phyloP scores from a whole-genome alignment of 2,888 invertebrate genomes.

The Spodoptera picta region DNA sequence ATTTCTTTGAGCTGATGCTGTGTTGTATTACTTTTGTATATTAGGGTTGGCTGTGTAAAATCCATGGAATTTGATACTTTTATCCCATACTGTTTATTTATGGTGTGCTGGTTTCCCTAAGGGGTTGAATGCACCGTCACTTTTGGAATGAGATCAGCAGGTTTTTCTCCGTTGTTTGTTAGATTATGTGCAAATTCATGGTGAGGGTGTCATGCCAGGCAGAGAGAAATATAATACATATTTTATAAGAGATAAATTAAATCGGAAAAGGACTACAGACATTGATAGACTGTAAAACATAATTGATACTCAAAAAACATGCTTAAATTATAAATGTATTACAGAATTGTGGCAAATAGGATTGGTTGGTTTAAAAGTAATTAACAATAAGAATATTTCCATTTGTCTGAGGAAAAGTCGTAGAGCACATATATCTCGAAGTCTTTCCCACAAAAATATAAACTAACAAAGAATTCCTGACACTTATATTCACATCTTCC shows the following conservation, averaged over 20 bases:
- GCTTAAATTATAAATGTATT: no score
- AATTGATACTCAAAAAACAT: no score
- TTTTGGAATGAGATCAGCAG: slow-evolving; percentile 37
- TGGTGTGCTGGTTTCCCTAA: slow-evolving; percentile 28
- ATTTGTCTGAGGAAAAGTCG: background rate
- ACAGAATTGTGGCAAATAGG: no score
- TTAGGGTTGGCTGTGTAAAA: slow-evolving; percentile 3
- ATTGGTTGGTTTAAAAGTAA: no score
- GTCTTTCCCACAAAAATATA: slow-evolving; percentile 1
- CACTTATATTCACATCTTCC: slow-evolving; percentile 3
- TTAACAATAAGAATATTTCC: background rate
- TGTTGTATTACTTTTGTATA: slow-evolving; percentile 1
- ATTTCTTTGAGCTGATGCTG: background rate
- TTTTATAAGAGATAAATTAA: background rate
- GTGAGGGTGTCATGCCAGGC: slow-evolving; percentile 21
- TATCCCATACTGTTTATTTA: slow-evolving; percentile 25
- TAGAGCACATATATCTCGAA: background rate
- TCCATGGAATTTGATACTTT: slow-evolving; percentile 28
- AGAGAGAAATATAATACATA: background rate
- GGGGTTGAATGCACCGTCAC: slow-evolving; percentile 46
- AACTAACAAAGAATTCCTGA: slow-evolving; percentile 4
- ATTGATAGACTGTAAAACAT: no score
- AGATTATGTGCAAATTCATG: slow-evolving; percentile 30
- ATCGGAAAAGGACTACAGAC: no score
- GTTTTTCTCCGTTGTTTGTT: slow-evolving; percentile 26